These are phyloP conservation scores for Malurus alboscapulatus DNA, from an alignment of 2,113 vertebrate genomes.

Conservation along the genomic window DNA sequence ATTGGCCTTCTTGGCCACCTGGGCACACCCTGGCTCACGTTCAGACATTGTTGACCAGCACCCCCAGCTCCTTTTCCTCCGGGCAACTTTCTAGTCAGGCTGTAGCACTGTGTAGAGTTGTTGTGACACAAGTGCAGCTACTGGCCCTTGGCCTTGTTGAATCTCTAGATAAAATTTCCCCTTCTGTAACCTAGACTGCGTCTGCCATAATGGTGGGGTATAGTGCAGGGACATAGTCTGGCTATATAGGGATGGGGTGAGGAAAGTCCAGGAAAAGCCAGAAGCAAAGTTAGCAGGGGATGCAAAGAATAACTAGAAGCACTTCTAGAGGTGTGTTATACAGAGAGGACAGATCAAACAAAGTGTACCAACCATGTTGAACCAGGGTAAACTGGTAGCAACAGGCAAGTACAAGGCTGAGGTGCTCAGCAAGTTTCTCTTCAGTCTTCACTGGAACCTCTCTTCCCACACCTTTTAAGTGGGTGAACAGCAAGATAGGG, in stretches of 20 bases:
- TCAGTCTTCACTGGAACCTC: background rate
- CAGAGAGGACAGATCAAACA: background rate
- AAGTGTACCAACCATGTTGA: too few relatives aligned
- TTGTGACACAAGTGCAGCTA: background rate
- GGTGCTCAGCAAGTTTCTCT: background rate
- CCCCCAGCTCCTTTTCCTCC: background rate
- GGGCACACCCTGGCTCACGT: background rate
- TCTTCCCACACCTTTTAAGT: background rate
- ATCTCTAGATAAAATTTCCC: background rate
- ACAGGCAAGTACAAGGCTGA: background rate
- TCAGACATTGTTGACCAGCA: background rate
- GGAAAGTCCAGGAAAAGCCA: background rate
- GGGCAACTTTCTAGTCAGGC: background rate
- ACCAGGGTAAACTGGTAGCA: background rate
- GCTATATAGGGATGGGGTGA: background rate
- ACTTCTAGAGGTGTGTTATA: background rate
- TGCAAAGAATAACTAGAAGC: background rate
- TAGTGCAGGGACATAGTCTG: too few relatives aligned
- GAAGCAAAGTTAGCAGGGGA: background rate
- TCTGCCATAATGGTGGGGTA: background rate
- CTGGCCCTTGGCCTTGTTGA: rapidly evolving
- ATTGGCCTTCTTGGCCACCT: background rate
- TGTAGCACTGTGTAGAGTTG: background rate
- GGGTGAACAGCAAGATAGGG: background rate
- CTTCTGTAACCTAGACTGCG: background rate